These are phyloP conservation scores for Cephus pygmeus DNA, from an alignment of 2,888 invertebrate species.

Conservation along the genomic window DNA sequence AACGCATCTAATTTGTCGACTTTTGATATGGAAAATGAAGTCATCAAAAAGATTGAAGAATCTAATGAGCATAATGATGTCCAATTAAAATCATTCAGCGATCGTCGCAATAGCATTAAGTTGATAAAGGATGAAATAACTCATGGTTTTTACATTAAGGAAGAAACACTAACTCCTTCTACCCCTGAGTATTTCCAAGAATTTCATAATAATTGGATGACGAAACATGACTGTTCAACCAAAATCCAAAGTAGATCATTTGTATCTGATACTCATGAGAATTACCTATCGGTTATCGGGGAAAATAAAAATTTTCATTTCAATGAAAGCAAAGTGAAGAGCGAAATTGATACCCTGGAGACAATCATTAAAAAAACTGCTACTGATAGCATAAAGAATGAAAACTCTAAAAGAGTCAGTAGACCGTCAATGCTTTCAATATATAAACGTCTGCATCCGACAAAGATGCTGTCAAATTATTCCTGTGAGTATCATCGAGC, in stretches of 20 bases:
- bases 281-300: neutral
- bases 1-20: neutral
- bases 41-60: too few relatives aligned
- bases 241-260: neutral
- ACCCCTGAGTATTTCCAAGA: neutral
- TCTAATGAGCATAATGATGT: too few relatives aligned
- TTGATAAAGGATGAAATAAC: neutral
- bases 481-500: constrained; percentile 25
- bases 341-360: neutral
- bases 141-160: neutral
- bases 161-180: neutral
- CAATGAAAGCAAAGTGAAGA: neutral
- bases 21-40: neutral
- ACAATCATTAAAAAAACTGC: neutral
- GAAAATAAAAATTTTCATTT: neutral
- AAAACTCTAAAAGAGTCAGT: neutral
- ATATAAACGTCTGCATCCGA: neutral
- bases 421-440: neutral
- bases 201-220: neutral
- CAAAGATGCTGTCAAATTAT: constrained; percentile 24
- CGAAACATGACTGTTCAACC: neutral
- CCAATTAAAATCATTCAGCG: neutral
- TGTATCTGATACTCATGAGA: neutral
- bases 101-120: neutral
- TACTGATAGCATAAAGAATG: neutral